Conservation (phyloP, 1,140 invertebrate genomes). For the Hyphantria cunea region DNA sequence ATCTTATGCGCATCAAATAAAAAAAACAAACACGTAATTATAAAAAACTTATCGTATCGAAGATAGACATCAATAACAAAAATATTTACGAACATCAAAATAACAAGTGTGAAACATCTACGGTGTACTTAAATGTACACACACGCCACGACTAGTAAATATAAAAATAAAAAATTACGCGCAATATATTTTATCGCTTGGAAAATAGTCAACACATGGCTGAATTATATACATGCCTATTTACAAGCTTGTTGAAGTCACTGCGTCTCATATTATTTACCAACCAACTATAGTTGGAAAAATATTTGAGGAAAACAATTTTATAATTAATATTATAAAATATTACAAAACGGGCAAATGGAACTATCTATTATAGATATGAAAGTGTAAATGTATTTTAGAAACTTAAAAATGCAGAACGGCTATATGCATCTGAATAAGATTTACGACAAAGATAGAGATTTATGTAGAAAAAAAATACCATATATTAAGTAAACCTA, state of each 20-base stretch:
- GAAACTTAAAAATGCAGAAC: too few relatives aligned
- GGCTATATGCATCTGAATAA: too few relatives aligned
- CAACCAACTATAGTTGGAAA: neutral
- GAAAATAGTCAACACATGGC: conserved; percentile 34
- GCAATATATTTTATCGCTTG: conserved; percentile 42
- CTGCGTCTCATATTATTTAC: too few relatives aligned
- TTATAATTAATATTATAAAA: too few relatives aligned
- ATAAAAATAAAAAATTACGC: conserved; percentile 41
- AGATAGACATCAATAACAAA: conserved; percentile 7
- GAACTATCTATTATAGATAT: too few relatives aligned
- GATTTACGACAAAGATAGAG: too few relatives aligned
- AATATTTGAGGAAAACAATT: conserved; percentile 6
- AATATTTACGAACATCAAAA: conserved; percentile 26
- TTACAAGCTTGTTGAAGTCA: too few relatives aligned
- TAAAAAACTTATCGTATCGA: conserved; percentile 16
- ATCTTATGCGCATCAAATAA: neutral
- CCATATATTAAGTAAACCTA: too few relatives aligned
- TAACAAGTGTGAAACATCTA: conserved; percentile 13
- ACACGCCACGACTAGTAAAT: conserved; percentile 9
- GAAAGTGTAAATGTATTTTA: too few relatives aligned
- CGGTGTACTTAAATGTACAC: conserved; percentile 9
- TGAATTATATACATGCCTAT: conserved; percentile 17
- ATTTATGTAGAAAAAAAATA: too few relatives aligned
- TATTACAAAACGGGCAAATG: too few relatives aligned
- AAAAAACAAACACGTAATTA: conserved; percentile 8